A percentile compares a stretch with the other conserved stretches of the same genome.
phyloP scores from a whole-genome alignment of 1,140 invertebrate genomes.

The Diplogasteroides magnus region DNA sequence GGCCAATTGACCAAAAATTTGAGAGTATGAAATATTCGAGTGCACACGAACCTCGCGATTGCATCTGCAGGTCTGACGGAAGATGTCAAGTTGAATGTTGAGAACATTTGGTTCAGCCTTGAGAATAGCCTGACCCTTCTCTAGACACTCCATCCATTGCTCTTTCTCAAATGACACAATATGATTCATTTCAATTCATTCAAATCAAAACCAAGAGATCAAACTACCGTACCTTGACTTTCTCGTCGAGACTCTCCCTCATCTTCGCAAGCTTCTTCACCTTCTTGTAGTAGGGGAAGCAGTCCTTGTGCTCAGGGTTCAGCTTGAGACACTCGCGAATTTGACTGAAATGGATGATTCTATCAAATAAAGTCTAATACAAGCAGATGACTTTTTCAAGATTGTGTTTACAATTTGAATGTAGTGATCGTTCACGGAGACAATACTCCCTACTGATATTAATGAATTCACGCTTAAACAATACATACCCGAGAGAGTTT shows the following conservation, averaged over 20 bases:
- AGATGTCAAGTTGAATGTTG: constrained; percentile 70
- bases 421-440: too few species aligned
- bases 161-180: constrained; percentile 64
- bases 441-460: too few species aligned
- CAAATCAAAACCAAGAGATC: neutral
- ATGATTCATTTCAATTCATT: neutral
- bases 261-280: constrained; percentile 89
- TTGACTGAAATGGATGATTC: constrained; percentile 64
- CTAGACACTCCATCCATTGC: constrained; percentile 72
- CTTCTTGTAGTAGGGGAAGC: constrained; percentile 93
- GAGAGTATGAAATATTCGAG: neutral
- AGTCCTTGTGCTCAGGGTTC: constrained; percentile 93
- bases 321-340: constrained; percentile 93
- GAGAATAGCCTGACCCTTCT: constrained; percentile 66
- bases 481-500: constrained; percentile 74
- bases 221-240: neutral
- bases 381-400: too few species aligned
- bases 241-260: constrained; percentile 69
- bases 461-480: too few species aligned
- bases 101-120: constrained; percentile 68
- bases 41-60: constrained; percentile 53
- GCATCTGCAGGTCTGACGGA: constrained; percentile 60
- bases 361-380: too few species aligned
- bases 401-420: too few species aligned
- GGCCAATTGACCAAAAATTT: neutral